phyloP scores from a whole-genome alignment of 2,113 vertebrate genomes.

The Oryzias woworae region DNA sequence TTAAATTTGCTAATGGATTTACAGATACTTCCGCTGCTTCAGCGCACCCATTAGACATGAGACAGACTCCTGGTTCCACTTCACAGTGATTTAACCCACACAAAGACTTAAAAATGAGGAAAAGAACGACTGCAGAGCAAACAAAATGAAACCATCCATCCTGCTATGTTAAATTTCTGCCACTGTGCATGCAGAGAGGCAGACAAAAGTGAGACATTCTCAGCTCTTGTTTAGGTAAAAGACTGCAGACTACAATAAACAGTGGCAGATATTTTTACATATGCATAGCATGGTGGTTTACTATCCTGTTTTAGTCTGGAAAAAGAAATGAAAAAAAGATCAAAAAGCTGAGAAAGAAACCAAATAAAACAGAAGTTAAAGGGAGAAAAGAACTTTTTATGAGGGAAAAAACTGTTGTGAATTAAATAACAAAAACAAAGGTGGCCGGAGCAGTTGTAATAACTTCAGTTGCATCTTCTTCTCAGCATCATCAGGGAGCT shows the following conservation, averaged over 20 bases:
- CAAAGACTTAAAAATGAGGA: not conserved
- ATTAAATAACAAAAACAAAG: too few relatives aligned
- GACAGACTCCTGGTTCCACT: constrained; percentile 1
- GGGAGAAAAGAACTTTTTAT: too few relatives aligned
- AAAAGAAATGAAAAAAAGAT: not conserved
- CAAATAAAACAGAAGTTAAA: not conserved
- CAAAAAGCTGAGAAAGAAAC: not conserved
- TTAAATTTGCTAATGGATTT: not conserved
- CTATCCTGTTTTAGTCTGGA: not conserved
- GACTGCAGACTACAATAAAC: constrained; percentile 46
- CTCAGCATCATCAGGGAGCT: too few relatives aligned
- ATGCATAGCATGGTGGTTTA: constrained; percentile 8
- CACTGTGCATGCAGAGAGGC: constrained; percentile 4
- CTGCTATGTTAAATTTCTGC: not conserved
- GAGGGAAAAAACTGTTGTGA: too few relatives aligned
- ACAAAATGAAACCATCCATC: constrained; percentile 1
- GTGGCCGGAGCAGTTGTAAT: too few relatives aligned
- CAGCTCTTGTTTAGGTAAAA: constrained; percentile 10
- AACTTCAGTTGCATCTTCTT: too few relatives aligned
- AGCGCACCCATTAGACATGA: not conserved
- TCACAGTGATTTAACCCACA: not conserved
- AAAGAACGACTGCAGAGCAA: not conserved
- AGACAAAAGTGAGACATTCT: constrained; percentile 7
- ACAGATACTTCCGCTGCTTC: not conserved
- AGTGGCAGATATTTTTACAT: constrained; percentile 45